phyloP scores from a whole-genome alignment of 1,140 invertebrate species.

The Drosophila ogumai region DNA sequence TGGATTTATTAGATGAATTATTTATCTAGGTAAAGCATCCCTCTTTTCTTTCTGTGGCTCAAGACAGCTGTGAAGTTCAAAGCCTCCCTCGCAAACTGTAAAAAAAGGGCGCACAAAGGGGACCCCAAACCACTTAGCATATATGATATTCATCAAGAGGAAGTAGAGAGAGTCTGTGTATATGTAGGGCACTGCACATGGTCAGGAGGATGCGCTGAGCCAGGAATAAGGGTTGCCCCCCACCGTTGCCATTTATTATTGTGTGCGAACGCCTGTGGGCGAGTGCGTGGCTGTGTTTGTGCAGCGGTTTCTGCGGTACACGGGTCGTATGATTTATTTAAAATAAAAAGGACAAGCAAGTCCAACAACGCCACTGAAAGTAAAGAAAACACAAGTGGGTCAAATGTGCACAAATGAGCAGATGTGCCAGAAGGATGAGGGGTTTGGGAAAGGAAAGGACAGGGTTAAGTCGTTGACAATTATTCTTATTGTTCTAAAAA shows the following conservation, averaged over 20 bases:
- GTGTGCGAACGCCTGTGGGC: conserved; percentile 7
- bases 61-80: background rate
- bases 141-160: conserved; percentile 58
- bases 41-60: background rate
- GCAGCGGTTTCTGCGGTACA: conserved; percentile 62
- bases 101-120: conserved; percentile 11
- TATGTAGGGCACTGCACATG: conserved; percentile 8
- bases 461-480: conserved; percentile 43
- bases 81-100: background rate
- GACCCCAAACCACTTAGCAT: conserved; percentile 23
- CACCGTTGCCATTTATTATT: conserved; percentile 18
- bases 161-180: conserved; percentile 8
- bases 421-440: conserved; percentile 7
- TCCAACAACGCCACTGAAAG: conserved; percentile 19
- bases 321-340: conserved; percentile 77
- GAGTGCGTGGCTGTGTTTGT: conserved; percentile 49
- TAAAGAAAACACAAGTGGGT: conserved; percentile 58
- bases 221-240: background rate
- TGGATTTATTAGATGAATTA: background rate
- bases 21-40: background rate
- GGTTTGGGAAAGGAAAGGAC: background rate
- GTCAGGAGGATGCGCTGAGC: conserved; percentile 28
- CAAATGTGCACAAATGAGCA: conserved; percentile 56
- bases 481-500: conserved; percentile 25
- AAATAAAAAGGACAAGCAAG: conserved; percentile 49